Base-by-base conservation (phyloP, 2,113 vertebrate genomes). In the Strix uralensis region DNA sequence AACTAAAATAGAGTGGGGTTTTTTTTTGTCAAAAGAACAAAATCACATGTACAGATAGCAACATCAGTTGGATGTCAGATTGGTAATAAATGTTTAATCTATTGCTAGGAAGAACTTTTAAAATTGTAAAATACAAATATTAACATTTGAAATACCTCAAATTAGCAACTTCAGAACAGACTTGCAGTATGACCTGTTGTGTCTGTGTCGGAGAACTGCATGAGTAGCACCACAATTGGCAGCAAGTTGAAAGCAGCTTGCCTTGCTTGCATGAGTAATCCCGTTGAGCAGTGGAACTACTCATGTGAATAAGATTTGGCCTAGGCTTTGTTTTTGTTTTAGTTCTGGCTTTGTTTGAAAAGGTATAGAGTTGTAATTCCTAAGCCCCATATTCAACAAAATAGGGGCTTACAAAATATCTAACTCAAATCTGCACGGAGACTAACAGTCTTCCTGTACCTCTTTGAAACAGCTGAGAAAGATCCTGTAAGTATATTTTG, bases 311-410 rank as follows among this genome's bases (percentile, higher is more conserved):
- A 96, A 90, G 88, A 93, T 96, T 96, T 95, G 94, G 34, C 77
- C 88, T 81, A 29, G 88, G 75, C 80, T 96, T 86, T 90, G 93
- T 67, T 93, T 93, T 95, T 95, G 92, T 95, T 91, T 75, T 32
- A 86, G 67, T 94, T 90, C 67, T 95, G 92, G 29, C 90, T 96
- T 97, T 96, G 96, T 97, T 93, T 97, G 96, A 59, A 92, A 94
- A 90, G 92, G 86, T 92, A 77, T 10, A 44, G 94, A 52, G 72
- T 36, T 81, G 79, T 86, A 23, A 94, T 93, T 88, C 85, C 88
- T 81, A 22, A 90, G 38, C 82, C 72, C 80, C 36, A 17, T 49
- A 27, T 58, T 92, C 63, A 83, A 88, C 86, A 86, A 47, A 94
- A 88, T 80, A 62, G 71, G 27, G 81, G 85, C 90, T 96, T 96